A percentile compares a stretch with the other conserved stretches of the same genome.
phyloP scores from a whole-genome alignment of 35 echinoderm and acorn worm genomes.

The Lytechinus pictus region DNA sequence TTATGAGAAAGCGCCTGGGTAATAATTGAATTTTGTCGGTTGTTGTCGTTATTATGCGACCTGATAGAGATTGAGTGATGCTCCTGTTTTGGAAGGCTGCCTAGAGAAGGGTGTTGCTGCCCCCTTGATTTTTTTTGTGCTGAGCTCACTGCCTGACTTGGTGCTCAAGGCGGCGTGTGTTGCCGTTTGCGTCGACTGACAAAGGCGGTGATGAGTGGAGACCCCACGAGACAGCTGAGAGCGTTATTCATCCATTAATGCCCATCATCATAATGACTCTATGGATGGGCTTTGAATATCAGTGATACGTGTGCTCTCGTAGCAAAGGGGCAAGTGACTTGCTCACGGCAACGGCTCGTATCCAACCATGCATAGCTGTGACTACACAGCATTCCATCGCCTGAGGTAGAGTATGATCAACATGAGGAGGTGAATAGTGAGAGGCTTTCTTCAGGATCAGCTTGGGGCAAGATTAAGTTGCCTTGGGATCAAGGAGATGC shows the following conservation, averaged over 20 bases:
- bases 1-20: slow-evolving; percentile 22
- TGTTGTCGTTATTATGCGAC: slow-evolving; percentile 6
- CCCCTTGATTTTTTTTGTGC: not conserved
- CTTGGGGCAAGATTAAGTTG: slow-evolving; percentile 25
- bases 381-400: not conserved
- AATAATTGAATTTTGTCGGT: slow-evolving; percentile 35
- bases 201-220: slow-evolving; percentile 23
- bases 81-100: slow-evolving; percentile 16
- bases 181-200: slow-evolving; percentile 26
- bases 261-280: slow-evolving; percentile 36
- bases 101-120: slow-evolving; percentile 6
- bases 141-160: not conserved
- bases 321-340: not conserved
- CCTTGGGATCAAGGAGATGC: slow-evolving; percentile 38
- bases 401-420: not conserved
- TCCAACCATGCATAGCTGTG: not conserved
- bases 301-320: not conserved
- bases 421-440: slow-evolving; percentile 13
- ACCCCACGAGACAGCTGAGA: slow-evolving; percentile 42
- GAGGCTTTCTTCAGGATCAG: slow-evolving; percentile 32
- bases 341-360: not conserved
- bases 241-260: slow-evolving; percentile 47
- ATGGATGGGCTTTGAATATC: slow-evolving; percentile 10
- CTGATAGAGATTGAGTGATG: slow-evolving; percentile 9
- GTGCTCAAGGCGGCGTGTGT: not conserved